These are phyloP conservation scores for Pleuronectes platessa DNA, from an alignment of 2,113 vertebrate genomes.

Conservation along the genomic window DNA sequence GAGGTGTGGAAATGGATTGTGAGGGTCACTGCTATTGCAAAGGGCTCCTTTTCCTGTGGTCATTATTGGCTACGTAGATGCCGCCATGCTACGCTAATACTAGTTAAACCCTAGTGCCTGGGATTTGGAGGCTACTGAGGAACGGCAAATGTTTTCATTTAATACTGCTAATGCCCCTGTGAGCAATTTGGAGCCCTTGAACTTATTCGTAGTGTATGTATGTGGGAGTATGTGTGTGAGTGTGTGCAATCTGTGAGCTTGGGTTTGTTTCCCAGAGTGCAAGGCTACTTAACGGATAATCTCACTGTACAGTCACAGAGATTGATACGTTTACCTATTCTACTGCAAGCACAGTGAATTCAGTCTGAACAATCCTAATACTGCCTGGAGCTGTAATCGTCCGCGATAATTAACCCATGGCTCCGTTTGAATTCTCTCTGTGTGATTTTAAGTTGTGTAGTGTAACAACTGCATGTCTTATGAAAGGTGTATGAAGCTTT, in stretches of 20 bases:
- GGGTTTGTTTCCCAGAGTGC: slow-evolving; percentile 53
- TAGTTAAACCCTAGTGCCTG: slow-evolving; percentile 69
- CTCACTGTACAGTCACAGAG: slow-evolving; percentile 48
- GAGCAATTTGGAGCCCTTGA: slow-evolving; percentile 70
- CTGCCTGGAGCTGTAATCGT: slow-evolving; percentile 13
- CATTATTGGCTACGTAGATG: slow-evolving; percentile 68
- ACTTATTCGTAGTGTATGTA: slow-evolving; percentile 44
- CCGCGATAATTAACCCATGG: slow-evolving; percentile 30
- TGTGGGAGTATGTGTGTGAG: slow-evolving; percentile 31
- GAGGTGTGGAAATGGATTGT: slow-evolving; percentile 57
- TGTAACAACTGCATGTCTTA: slow-evolving; percentile 43
- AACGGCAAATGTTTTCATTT: slow-evolving; percentile 74
- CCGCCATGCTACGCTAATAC: slow-evolving; percentile 64
- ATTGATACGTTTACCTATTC: slow-evolving; percentile 39
- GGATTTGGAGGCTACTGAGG: slow-evolving; percentile 55
- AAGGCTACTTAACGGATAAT: slow-evolving; percentile 51
- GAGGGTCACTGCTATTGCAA: slow-evolving; percentile 50
- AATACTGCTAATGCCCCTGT: slow-evolving; percentile 69
- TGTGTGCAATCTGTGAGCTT: slow-evolving; percentile 29
- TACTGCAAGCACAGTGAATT: slow-evolving; percentile 20
- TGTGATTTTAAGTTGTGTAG: slow-evolving; percentile 40
- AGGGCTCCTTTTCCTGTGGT: slow-evolving; percentile 56
- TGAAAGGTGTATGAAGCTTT: slow-evolving; percentile 61
- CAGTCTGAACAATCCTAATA: slow-evolving; percentile 15
- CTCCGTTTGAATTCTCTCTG: slow-evolving; percentile 36